Percentiles rank a stretch among this genome's conserved stretches.
These are phyloP conservation scores for Aviceda subcristata DNA, from an alignment of 2,113 vertebrate genomes.

Conservation along the genomic window DNA sequence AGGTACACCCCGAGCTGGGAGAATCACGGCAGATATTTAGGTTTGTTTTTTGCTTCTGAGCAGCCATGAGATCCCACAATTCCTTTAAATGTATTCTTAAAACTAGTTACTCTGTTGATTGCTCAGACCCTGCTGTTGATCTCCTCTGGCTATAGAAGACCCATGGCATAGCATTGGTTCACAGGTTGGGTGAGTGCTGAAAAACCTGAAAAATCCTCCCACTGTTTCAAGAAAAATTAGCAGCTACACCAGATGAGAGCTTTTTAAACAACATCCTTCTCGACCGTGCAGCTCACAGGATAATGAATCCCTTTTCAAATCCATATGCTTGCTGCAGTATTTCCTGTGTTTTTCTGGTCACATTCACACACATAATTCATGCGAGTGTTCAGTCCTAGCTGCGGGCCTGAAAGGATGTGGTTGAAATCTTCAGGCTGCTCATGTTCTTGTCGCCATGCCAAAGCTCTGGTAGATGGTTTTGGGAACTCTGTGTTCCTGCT, in stretches of 20 bases:
- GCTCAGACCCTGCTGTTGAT: neutral
- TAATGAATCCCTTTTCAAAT: neutral
- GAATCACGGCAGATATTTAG: neutral
- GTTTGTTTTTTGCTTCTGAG: neutral
- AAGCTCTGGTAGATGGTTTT: constrained; percentile 48
- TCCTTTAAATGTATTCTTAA: neutral
- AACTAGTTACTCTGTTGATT: neutral
- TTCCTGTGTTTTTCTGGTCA: constrained; percentile 53
- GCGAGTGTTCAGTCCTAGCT: neutral
- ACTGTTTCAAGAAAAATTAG: neutral
- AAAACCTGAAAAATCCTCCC: neutral
- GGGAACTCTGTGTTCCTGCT: constrained; percentile 55
- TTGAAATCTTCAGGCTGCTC: constrained; percentile 47
- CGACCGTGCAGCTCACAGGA: neutral
- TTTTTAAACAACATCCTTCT: neutral
- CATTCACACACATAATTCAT: constrained; percentile 41
- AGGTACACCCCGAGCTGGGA: neutral
- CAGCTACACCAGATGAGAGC: neutral
- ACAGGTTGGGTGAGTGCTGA: neutral
- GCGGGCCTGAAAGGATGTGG: constrained; percentile 50
- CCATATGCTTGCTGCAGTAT: constrained; percentile 18
- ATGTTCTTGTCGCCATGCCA: constrained; percentile 57
- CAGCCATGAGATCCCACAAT: neutral
- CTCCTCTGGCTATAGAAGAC: neutral
- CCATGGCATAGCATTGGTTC: neutral